Evolutionary conservation across 2,888 invertebrate genomes (phyloP), one percentile per base, ranked within the genome.

Genomic region (Trissonchulus sp.): DNA sequence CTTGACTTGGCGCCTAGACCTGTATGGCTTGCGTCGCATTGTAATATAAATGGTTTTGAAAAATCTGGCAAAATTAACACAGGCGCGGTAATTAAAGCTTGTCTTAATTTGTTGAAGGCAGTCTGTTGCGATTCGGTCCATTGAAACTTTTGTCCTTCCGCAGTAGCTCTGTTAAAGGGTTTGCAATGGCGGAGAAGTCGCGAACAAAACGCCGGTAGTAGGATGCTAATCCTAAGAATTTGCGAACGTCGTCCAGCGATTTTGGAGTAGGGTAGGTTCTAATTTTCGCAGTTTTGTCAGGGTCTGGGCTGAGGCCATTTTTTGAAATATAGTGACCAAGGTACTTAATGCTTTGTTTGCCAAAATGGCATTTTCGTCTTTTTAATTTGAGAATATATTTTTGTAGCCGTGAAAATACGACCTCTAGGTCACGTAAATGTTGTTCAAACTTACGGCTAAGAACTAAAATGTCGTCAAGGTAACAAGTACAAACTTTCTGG

Each of bases 1-100:
- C 62, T 72, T 37, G 81, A 68, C 79, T 31, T 1, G 82, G 80
- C 79, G 1, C 80, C 82, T 2, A 80, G 38, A 0, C 80, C 81
- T n/a, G 71, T 73, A 34, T 3, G 8, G 18, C 78, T 79, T 1
- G 79, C 82, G 74, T 82, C 81, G 3, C 78, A 77, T 73, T 77
- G 74, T 1, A 80, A 63, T 1, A 78, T 75, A 48, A 79, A 79
- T 18, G 73, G 65, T 30, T 77, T 68, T 1, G n/a, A n/a, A 23
- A 78, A 72, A 63, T 80, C 76, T 60, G 80, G 78, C 23, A 77
- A 60, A 69, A 72, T 38, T 28, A 80, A 68, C 71, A 79, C 74
- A 28, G 80, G 78, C 33, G 30, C 37, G 1, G 37, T 63, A 3
- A 63, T 69, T 35, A 79, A 37, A n/a, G 63, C 28, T 15, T 73